Conservation (phyloP, 2,888 invertebrate genomes). For the Dimorphilus gyrociliatus region DNA sequence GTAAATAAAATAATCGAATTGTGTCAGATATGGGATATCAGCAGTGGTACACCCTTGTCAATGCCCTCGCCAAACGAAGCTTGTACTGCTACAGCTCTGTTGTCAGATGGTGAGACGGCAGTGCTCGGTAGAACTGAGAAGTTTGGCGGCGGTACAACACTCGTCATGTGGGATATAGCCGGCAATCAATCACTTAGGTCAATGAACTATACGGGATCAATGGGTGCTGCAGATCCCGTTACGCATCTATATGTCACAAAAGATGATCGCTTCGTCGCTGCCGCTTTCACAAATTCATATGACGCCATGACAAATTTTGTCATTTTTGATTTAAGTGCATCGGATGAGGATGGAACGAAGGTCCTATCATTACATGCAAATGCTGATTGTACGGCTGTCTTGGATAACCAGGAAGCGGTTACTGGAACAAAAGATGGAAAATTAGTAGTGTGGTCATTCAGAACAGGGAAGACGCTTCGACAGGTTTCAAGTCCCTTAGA, state of each 20-base stretch:
- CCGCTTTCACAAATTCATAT: slow-evolving; percentile 33
- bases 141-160: slow-evolving; percentile 30
- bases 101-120: slow-evolving; percentile 31
- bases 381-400: slow-evolving; percentile 29
- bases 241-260: slow-evolving; percentile 24
- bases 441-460: slow-evolving; percentile 33
- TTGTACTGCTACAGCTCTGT: slow-evolving; percentile 32
- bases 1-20: background rate
- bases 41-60: slow-evolving; percentile 27
- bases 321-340: slow-evolving; percentile 30
- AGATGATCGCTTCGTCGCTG: slow-evolving; percentile 23
- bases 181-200: slow-evolving; percentile 31
- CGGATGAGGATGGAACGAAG: slow-evolving; percentile 24
- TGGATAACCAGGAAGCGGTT: slow-evolving; percentile 33
- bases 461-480: slow-evolving; percentile 22
- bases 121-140: slow-evolving; percentile 32
- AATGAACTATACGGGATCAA: slow-evolving; percentile 23
- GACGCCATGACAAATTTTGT: slow-evolving; percentile 35
- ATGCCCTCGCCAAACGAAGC: slow-evolving; percentile 31
- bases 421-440: slow-evolving; percentile 36
- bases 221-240: slow-evolving; percentile 33
- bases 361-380: slow-evolving; percentile 31
- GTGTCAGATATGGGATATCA: slow-evolving; percentile 36
- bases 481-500: slow-evolving; percentile 23
- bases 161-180: slow-evolving; percentile 34